phyloP scores from a whole-genome alignment of 37 sponge, comb jelly and placozoan genomes.

The Mnemiopsis leidyi region DNA sequence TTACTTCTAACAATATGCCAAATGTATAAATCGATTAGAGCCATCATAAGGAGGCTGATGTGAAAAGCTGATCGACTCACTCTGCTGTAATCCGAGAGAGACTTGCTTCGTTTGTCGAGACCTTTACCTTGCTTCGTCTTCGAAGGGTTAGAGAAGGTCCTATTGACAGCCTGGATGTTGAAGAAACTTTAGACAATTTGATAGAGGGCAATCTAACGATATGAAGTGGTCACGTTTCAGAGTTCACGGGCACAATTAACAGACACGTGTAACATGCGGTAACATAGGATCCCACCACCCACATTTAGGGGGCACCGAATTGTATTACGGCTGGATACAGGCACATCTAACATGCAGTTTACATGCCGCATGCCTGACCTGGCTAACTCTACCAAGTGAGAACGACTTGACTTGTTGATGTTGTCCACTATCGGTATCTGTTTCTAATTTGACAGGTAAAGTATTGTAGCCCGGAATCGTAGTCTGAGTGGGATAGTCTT shows the following conservation, averaged over 20 bases:
- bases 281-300: not conserved
- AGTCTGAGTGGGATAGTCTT: not conserved
- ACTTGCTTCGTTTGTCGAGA: constrained; percentile 33
- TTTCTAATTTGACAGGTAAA: not conserved
- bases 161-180: not conserved
- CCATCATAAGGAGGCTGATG: no score
- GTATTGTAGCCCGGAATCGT: not conserved
- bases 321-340: no score
- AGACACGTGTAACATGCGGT: no score
- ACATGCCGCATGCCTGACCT: not conserved
- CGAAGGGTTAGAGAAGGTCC: not conserved
- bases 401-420: not conserved
- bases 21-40: no score
- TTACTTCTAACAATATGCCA: no score
- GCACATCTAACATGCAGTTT: not conserved
- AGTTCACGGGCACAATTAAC: no score
- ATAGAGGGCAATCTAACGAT: no score
- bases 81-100: constrained; percentile 1
- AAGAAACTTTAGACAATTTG: not conserved
- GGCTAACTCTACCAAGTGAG: not conserved
- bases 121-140: not conserved
- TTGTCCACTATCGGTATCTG: not conserved
- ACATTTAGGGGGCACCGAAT: no score
- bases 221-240: no score
- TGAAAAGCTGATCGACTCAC: no score